Evolutionary conservation across 2,113 vertebrate species (phyloP), one percentile per base, ranked within the genome.

Genomic region (Melospiza melodia): DNA sequence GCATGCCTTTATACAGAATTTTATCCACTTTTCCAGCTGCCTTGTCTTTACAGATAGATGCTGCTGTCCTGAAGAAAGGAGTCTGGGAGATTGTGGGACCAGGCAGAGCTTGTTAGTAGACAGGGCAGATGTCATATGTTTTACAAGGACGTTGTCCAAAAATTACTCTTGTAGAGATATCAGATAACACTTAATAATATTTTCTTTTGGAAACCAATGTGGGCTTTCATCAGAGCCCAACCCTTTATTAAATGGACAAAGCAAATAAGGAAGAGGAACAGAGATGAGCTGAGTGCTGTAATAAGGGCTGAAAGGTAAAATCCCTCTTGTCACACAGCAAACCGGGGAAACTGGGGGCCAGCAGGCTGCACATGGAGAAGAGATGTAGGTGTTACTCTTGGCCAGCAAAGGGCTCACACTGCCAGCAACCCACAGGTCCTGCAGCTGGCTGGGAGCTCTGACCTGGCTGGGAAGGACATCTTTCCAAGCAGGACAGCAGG

Each of bases 401-500:
- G 95, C 95, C 90, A 89, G 83, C 69, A 89, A 89, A 65, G 41
- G 46, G 25, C 23, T 54, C 48, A 25, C 35, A 3, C 31, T 95
- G 89, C 87, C 93, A 95, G 91, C 69, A 97, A 81, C 62, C 77
- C 0, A 12, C 76, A 93, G 92, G 95, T 83, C 86, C 89, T 82
- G 84, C 95, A 94, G 77, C 94, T 96, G 89, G 82, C 85, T 68
- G 39, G 65, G 81, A 85, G 41, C 87, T 87, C 44, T 5, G 28
- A 35, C 43, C 84, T 90, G 89, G 93, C 96, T 58, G 46, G 68
- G 95, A 92, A 87, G 75, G 44, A 87, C n/a, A 37, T 76, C 86
- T 94, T 97, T 95, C 95, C 96, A 87, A 95, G 65, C 65, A 91
- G 81, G 92, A 93, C 95, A 94, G 78, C 65, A 93, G 48, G 90